These are phyloP conservation scores for Jacana jacana DNA, from an alignment of 2,113 vertebrate species.

Conservation along the genomic window DNA sequence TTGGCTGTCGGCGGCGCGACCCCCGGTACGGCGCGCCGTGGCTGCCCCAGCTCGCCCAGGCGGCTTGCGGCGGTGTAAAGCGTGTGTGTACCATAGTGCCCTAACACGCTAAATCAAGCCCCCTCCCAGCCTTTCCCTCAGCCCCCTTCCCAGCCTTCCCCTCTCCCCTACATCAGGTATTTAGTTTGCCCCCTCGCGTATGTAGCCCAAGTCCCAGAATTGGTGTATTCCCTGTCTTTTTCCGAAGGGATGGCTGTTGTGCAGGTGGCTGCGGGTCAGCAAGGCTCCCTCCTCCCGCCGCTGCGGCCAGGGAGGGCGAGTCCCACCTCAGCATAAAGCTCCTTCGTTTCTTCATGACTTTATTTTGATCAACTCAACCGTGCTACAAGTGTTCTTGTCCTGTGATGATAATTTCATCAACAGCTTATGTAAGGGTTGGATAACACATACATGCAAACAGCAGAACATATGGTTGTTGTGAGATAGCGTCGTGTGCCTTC, in stretches of 20 bases:
- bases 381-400: neutral
- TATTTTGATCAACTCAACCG: neutral
- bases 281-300: neutral
- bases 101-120: neutral
- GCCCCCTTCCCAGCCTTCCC: neutral
- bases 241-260: neutral
- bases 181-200: neutral
- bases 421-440: conserved; percentile 36
- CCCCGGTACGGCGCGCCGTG: neutral
- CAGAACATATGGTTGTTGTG: neutral
- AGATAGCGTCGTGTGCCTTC: neutral
- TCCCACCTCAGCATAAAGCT: neutral
- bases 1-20: neutral
- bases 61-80: neutral
- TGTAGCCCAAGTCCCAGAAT: neutral
- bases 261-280: neutral
- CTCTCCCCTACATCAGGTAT: neutral
- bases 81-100: no score
- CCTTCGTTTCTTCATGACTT: neutral
- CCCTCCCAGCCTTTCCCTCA: neutral
- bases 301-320: neutral
- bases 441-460: neutral
- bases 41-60: neutral
- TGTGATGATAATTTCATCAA: conserved; percentile 18
- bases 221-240: neutral